Evolutionary conservation across 2,797 vertebrate genomes (phyloP).

Genomic region (Sebastes cheni): DNA sequence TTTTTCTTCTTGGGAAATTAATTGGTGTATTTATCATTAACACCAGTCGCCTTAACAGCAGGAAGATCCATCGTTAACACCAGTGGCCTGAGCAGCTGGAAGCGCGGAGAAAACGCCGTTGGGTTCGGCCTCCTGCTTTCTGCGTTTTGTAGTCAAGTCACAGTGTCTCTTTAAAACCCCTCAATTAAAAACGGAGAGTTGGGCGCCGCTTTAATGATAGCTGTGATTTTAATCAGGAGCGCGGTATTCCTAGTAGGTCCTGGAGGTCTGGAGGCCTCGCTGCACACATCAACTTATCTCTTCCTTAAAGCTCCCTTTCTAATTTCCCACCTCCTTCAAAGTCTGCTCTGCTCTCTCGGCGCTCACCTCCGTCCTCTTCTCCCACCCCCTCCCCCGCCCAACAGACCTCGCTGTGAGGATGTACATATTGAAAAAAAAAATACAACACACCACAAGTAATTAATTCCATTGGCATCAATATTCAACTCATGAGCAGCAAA

Average conservation of each 20-base stretch:
- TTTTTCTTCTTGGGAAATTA: constrained; percentile 54
- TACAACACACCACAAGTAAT: constrained; percentile 73
- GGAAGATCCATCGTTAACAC: constrained; percentile 67
- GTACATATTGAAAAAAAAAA: constrained; percentile 63
- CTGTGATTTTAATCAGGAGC: constrained; percentile 82
- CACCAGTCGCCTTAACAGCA: constrained; percentile 60
- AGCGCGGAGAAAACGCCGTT: constrained; percentile 33
- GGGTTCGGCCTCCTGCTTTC: constrained; percentile 39
- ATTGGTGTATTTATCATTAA: constrained; percentile 70
- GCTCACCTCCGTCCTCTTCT: constrained; percentile 23
- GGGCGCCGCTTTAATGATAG: constrained; percentile 76
- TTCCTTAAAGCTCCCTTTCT: constrained; percentile 80
- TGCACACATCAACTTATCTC: constrained; percentile 81
- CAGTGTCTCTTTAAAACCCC: constrained; percentile 67
- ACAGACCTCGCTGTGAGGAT: constrained; percentile 65
- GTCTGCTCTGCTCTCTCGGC: constrained; percentile 57
- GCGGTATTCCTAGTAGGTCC: constrained; percentile 76
- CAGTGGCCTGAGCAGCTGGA: constrained; percentile 57
- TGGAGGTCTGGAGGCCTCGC: constrained; percentile 76
- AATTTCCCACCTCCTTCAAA: constrained; percentile 84
- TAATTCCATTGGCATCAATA: constrained; percentile 84
- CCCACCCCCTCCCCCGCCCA: background rate
- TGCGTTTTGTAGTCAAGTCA: constrained; percentile 70
- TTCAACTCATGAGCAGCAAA: constrained; percentile 76
- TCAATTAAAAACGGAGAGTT: constrained; percentile 72